phyloP scores from a whole-genome alignment of 2,888 invertebrate genomes.

The Xestia rhomboidea region DNA sequence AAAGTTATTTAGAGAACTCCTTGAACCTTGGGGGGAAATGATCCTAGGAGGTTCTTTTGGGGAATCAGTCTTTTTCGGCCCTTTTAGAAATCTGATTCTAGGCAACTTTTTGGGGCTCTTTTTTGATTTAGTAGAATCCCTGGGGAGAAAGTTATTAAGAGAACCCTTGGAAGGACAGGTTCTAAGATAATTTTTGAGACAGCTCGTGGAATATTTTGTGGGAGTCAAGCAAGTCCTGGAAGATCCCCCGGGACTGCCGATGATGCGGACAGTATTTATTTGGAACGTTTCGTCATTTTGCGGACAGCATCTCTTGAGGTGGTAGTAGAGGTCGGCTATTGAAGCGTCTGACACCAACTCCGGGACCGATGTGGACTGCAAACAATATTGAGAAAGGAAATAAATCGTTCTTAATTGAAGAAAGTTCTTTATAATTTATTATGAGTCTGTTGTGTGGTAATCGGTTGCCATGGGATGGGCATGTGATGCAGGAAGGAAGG shows the following conservation, averaged over 20 bases:
- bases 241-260: background rate
- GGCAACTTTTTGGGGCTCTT: background rate
- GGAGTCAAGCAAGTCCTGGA: background rate
- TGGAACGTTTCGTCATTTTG: conserved; percentile 15
- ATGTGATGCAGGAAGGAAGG: background rate
- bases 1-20: conserved; percentile 29
- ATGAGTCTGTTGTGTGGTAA: background rate
- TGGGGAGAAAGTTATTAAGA: conserved; percentile 19
- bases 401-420: too few species aligned
- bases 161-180: background rate
- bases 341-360: conserved; percentile 59
- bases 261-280: conserved; percentile 1
- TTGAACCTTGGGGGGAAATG: conserved; percentile 19
- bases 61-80: background rate
- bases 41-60: background rate
- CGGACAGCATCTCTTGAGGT: conserved; percentile 29
- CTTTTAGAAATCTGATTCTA: background rate
- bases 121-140: conserved; percentile 1
- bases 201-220: background rate
- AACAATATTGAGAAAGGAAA: background rate
- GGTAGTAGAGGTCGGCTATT: conserved; percentile 29
- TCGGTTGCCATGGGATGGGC: background rate
- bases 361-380: conserved; percentile 58
- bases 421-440: background rate
- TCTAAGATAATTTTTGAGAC: background rate